phyloP scores from a whole-genome alignment of 1,140 invertebrate species.

The Metaphire vulgaris region DNA sequence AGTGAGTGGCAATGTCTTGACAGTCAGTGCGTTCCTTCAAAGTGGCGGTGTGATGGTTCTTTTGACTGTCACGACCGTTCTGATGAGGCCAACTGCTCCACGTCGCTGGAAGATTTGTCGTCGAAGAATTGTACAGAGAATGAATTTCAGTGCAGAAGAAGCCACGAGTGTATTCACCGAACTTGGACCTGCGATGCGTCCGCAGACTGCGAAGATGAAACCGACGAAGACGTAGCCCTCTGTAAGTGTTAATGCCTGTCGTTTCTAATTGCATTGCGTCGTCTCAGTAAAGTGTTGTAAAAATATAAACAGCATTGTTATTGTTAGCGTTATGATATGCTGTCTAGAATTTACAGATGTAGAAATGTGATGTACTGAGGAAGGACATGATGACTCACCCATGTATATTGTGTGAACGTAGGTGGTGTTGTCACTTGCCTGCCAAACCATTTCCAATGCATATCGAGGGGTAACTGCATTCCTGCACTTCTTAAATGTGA shows the following conservation, averaged over 20 bases:
- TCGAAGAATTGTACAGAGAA: background rate
- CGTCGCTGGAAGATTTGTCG: background rate
- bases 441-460: background rate
- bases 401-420: too few species aligned
- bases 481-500: background rate
- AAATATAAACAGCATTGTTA: too few species aligned
- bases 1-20: background rate
- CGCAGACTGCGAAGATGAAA: constrained; percentile 85
- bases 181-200: constrained; percentile 92
- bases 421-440: background rate
- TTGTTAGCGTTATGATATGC: too few species aligned
- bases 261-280: too few species aligned
- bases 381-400: too few species aligned
- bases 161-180: constrained; percentile 82
- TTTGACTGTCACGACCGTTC: background rate
- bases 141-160: background rate
- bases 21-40: background rate
- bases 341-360: too few species aligned
- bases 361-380: too few species aligned
- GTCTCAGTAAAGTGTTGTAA: too few species aligned
- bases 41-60: background rate
- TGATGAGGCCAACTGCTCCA: background rate
- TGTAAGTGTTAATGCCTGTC: too few species aligned
- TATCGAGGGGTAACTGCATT: background rate
- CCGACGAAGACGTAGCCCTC: constrained; percentile 64